These are phyloP conservation scores for Nomada fucata DNA, from an alignment of 2,888 invertebrate species.

Conservation along the genomic window DNA sequence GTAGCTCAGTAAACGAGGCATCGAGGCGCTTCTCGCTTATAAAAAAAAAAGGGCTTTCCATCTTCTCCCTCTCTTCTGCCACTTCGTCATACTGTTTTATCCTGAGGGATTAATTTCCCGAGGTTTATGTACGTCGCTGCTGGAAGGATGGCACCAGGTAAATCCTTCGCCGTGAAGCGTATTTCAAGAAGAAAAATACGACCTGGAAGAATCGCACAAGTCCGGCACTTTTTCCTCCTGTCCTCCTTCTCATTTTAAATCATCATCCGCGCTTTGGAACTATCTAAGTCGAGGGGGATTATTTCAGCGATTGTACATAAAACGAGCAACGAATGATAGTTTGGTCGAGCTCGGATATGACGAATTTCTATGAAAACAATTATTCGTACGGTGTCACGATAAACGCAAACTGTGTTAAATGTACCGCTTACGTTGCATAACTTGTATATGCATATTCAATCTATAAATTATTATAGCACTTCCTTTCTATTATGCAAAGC, in stretches of 20 bases:
- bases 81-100: conserved; percentile 74
- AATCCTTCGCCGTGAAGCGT: conserved; percentile 64
- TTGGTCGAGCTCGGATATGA: neutral
- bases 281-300: conserved; percentile 46
- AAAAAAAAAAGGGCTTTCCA: conserved; percentile 66
- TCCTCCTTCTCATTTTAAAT: conserved; percentile 54
- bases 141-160: conserved; percentile 64
- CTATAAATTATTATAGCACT: neutral
- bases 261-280: conserved; percentile 35
- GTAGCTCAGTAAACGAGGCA: conserved; percentile 76
- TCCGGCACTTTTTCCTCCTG: conserved; percentile 29
- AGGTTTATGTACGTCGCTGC: conserved; percentile 72
- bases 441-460: neutral
- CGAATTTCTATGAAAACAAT: conserved; percentile 9
- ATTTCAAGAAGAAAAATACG: conserved; percentile 70
- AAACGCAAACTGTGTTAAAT: neutral
- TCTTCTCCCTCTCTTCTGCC: conserved; percentile 51
- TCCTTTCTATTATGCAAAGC: too few relatives aligned
- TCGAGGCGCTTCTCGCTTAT: conserved; percentile 70
- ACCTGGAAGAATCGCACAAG: conserved; percentile 60
- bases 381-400: neutral
- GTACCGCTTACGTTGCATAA: neutral
- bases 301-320: conserved; percentile 4
- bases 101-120: conserved; percentile 77
- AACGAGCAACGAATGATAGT: neutral